Base-by-base conservation (phyloP, 2,888 invertebrate genomes). In the Eilema sororculum region DNA sequence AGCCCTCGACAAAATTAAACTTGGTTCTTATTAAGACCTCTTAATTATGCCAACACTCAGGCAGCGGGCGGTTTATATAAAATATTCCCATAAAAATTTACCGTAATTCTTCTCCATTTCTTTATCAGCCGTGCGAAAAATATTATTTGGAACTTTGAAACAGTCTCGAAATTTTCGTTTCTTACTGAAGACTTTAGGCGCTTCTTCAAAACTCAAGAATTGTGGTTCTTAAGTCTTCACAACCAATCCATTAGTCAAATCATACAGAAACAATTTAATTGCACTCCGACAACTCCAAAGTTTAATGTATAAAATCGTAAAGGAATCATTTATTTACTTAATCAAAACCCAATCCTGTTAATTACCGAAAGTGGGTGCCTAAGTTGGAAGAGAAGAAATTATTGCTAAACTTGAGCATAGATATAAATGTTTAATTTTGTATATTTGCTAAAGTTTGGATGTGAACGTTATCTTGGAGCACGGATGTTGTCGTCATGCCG, bases 241-340 rank as follows among this genome's bases (percentile, higher is more conserved):
- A 64, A 65, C 58, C 71, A 71, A 82, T 74, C 75, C 81, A 82
- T 86, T 76, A 77, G 73, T 79, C 81, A 87, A 87, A 74, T 84
- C 76, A 83, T 78, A 84, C 86, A 84, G 80, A 86, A 85, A 84
- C 84, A 82, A 79, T 87, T 80, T 82, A 81, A 86, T 84, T 78
- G 84, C 84, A 72, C 75, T 71, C 74, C 66, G 71, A 72, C 73
- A 81, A 80, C 73, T 80, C 68, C 66, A 72, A 87, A 87, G 75
- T 86, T 86, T 77, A 83, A 86, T 83, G 83, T 86, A 82, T 81
- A 84, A 85, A 89, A 86, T 86, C 80, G 84, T 82, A 82, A 87
- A 81, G 83, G 85, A 84, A 87, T 86, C 87, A 90, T 91, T 90
- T 90, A 90, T 91, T 91, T 90, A 84, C 87, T 84, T 89, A 90